Evolutionary conservation across 2,888 invertebrate genomes (phyloP), one percentile per base, ranked within the genome.

Genomic region (Hanleya hanleyi): DNA sequence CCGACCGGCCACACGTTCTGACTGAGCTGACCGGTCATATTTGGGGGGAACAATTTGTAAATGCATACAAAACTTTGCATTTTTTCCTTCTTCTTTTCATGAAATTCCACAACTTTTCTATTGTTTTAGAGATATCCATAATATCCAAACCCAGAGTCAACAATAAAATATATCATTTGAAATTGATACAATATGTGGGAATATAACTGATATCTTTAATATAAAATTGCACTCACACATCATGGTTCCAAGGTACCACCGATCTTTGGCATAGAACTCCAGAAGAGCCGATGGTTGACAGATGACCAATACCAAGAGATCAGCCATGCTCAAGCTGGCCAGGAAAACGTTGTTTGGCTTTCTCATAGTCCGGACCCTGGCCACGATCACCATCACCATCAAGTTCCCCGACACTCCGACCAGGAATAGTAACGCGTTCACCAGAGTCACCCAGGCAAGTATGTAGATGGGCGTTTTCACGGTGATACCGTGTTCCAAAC

Each of bases 201-300:
- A n/a, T n/a, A n/a, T n/a, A n/a, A n/a, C n/a, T n/a, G n/a, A n/a
- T n/a, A n/a, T n/a, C n/a, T n/a, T n/a, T n/a, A n/a, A n/a, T n/a
- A n/a, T n/a, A n/a, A n/a, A n/a, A n/a, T n/a, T n/a, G n/a, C n/a
- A 96, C 97, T 96, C 92, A 97, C 97, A 97, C 94, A 97, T 94
- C 89, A 95, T 94, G 88, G 95, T 94, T 67, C 97, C 97, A 69
- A 98, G 93, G 78, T 96, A 94, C 97, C 97, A 98, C 1, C 96
- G 95, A 90, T 97, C 96, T n/a, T 94, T 94, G 18, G 96, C 95
- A 91, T 97, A 96, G 65, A 97, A 95, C 90, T 97, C 97, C 29
- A 97, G 95, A 51, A 97, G 93, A 49, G 96, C 96, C 0, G 97
- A 96, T 9, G 97, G 97, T 75, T 97, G 96, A 89, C 97, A 97